These are phyloP conservation scores for Siniperca obscura DNA, from an alignment of 2,797 vertebrate species.

Conservation along the genomic window DNA sequence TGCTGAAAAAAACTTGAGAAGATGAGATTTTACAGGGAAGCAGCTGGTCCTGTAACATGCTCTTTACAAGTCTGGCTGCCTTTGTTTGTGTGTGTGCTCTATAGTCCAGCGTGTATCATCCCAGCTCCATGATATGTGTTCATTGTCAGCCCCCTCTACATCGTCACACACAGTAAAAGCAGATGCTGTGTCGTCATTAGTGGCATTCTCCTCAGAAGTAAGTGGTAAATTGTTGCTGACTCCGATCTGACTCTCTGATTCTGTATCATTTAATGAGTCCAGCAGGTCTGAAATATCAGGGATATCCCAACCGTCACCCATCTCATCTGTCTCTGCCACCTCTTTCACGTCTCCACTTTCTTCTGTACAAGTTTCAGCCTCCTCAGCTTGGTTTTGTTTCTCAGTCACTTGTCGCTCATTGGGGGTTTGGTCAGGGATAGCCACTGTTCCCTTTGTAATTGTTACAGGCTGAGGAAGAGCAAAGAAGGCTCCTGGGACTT, in stretches of 20 bases:
- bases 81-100: conserved; percentile 60
- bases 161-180: conserved; percentile 30
- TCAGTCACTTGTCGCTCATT: conserved; percentile 27
- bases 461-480: conserved; percentile 53
- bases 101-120: conserved; percentile 78
- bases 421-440: conserved; percentile 33
- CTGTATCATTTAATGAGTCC: conserved; percentile 75
- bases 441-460: conserved; percentile 35
- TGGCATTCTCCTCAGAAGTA: conserved; percentile 9
- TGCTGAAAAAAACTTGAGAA: conserved; percentile 37
- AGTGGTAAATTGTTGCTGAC: conserved; percentile 18
- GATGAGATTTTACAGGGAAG: conserved; percentile 44
- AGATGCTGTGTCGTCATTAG: neutral
- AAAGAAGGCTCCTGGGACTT: conserved; percentile 71
- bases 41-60: conserved; percentile 60
- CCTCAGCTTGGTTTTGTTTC: conserved; percentile 41
- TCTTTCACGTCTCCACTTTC: conserved; percentile 29
- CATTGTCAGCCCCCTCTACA: conserved; percentile 50
- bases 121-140: conserved; percentile 82
- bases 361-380: conserved; percentile 6
- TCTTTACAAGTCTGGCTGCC: conserved; percentile 58
- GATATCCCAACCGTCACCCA: conserved; percentile 83
- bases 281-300: conserved; percentile 87
- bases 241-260: conserved; percentile 37
- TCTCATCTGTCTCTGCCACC: conserved; percentile 34